phyloP scores from a whole-genome alignment of 53 echinoderm and acorn worm genomes.

The Hippasteria phrygiana region DNA sequence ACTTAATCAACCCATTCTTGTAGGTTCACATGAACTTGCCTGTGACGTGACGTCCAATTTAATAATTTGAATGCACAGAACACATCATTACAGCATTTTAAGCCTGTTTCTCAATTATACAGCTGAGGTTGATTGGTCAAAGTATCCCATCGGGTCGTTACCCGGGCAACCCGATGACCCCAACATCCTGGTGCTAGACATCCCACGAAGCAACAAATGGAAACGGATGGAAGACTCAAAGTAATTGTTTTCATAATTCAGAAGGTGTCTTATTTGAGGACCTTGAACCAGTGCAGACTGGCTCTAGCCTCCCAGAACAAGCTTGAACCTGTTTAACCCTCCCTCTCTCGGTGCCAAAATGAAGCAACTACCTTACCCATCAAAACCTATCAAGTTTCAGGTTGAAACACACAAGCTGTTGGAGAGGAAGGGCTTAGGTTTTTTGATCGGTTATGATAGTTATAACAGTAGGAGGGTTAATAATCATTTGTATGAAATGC shows the following conservation, averaged over 20 bases:
- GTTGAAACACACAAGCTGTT: too few species aligned
- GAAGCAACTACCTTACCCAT: too few species aligned
- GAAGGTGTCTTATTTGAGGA: too few species aligned
- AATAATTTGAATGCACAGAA: background rate
- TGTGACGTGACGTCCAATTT: too few species aligned
- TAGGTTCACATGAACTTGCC: too few species aligned
- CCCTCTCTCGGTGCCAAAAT: too few species aligned
- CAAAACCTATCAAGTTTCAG: too few species aligned
- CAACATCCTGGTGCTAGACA: conserved; percentile 49
- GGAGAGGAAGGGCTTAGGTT: too few species aligned
- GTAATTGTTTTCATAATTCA: background rate
- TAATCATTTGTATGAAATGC: too few species aligned
- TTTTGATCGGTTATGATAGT: too few species aligned
- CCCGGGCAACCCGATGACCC: conserved; percentile 79
- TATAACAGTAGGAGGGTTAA: too few species aligned
- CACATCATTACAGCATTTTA: background rate
- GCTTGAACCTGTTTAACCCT: background rate
- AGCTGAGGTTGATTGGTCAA: conserved; percentile 69
- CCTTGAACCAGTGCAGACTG: background rate
- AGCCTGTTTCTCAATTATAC: background rate
- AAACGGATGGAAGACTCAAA: conserved; percentile 13
- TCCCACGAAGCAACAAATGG: conserved; percentile 14
- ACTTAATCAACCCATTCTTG: too few species aligned
- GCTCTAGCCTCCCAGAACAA: background rate
- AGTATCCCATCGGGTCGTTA: conserved; percentile 71